These are phyloP conservation scores for Albula glossodonta DNA, from an alignment of 2,113 vertebrate genomes.

Conservation along the genomic window DNA sequence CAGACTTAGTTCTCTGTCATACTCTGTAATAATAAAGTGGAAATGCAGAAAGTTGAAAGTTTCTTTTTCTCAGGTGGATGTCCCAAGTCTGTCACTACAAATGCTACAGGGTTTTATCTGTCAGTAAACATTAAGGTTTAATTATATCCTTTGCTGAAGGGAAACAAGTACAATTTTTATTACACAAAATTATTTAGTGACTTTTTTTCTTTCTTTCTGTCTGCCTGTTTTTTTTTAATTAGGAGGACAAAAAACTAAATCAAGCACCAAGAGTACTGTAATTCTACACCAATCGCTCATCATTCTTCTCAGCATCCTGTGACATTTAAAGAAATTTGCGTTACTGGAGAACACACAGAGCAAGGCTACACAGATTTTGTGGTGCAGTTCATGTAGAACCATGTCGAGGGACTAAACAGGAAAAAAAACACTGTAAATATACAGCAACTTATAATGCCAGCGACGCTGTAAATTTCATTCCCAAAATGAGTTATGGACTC, in stretches of 20 bases:
- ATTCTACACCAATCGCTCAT: neutral
- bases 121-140: neutral
- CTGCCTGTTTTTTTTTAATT: neutral
- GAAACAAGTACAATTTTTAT: neutral
- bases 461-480: conserved; percentile 56
- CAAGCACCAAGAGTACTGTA: neutral
- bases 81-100: neutral
- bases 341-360: conserved; percentile 43
- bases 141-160: neutral
- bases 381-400: conserved; percentile 58
- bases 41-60: neutral
- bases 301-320: neutral
- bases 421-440: conserved; percentile 48
- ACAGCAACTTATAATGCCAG: conserved; percentile 55
- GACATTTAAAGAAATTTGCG: conserved; percentile 24
- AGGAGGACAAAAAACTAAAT: neutral
- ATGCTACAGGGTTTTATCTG: neutral
- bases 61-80: neutral
- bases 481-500: conserved; percentile 57
- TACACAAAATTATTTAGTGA: neutral
- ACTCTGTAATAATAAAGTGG: neutral
- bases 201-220: neutral
- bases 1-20: neutral
- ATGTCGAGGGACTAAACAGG: conserved; percentile 50
- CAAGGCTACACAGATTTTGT: conserved; percentile 48